phyloP scores from a whole-genome alignment of 1,140 invertebrate genomes.

The Helicorthomorpha holstii region DNA sequence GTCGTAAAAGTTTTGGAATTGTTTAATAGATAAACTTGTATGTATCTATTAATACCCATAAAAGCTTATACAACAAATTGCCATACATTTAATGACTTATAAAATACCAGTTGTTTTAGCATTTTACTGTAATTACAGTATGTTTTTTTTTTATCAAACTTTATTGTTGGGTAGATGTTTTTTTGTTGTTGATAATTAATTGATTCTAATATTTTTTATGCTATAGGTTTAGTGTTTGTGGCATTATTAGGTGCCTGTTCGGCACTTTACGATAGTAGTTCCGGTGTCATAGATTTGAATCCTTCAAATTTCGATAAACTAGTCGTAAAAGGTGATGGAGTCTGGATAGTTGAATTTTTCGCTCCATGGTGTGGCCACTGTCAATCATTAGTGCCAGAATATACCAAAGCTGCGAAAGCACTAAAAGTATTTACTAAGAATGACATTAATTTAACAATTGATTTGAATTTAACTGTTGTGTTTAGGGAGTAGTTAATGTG shows the following conservation, averaged over 20 bases:
- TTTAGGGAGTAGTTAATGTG: constrained; percentile 76
- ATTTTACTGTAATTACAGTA: no score
- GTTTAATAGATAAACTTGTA: no score
- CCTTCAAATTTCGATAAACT: constrained; percentile 72
- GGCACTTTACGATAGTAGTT: constrained; percentile 57
- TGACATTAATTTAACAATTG: background rate
- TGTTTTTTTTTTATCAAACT: no score
- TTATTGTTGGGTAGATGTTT: no score
- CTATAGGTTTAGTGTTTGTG: background rate
- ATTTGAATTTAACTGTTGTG: constrained; percentile 10
- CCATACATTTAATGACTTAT: no score
- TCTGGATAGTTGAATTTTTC: constrained; percentile 90
- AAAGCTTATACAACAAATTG: no score
- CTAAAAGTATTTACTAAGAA: constrained; percentile 46
- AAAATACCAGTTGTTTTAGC: no score
- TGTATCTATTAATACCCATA: no score
- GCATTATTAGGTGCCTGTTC: background rate
- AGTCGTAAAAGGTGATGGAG: constrained; percentile 63
- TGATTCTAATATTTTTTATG: no score
- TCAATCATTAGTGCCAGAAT: constrained; percentile 63
- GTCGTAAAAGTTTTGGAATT: no score
- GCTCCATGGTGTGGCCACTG: constrained; percentile 83
- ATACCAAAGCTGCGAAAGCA: constrained; percentile 69
- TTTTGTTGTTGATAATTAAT: no score
- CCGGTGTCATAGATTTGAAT: constrained; percentile 82